Conservation (phyloP, 2,797 vertebrate species). For the Parotocinclus haroldoi region DNA sequence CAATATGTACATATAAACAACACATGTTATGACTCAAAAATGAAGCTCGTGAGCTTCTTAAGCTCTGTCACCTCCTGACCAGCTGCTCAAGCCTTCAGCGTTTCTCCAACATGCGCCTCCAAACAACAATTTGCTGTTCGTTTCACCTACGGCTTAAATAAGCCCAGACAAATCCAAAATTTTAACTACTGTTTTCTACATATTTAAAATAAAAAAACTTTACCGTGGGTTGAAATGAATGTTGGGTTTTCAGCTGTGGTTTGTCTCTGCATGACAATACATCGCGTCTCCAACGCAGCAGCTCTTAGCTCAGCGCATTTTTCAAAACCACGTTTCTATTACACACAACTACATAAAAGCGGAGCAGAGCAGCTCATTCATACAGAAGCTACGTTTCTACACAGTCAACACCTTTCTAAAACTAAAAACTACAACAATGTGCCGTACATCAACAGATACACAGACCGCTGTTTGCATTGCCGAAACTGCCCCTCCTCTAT, state of each 20-base stretch:
- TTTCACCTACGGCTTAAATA: not conserved
- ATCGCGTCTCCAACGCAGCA: constrained; percentile 21
- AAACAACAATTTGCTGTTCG: not conserved
- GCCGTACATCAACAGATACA: constrained; percentile 16
- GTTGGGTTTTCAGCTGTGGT: constrained; percentile 12
- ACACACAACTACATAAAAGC: not conserved
- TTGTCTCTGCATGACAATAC: constrained; percentile 22
- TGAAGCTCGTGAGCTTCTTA: too few relatives aligned
- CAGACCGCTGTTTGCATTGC: constrained; percentile 27
- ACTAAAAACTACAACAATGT: too few relatives aligned
- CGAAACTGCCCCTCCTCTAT: constrained; percentile 34
- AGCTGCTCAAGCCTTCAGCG: constrained; percentile 10
- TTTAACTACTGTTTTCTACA: too few relatives aligned
- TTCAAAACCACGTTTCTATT: too few relatives aligned
- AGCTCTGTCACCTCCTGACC: too few relatives aligned
- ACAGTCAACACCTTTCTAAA: too few relatives aligned
- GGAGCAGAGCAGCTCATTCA: not conserved
- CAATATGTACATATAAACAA: too few relatives aligned
- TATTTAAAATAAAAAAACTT: constrained; percentile 40
- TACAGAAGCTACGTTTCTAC: too few relatives aligned
- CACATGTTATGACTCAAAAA: too few relatives aligned
- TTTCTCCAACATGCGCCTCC: not conserved
- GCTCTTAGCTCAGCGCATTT: constrained; percentile 15
- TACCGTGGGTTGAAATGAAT: constrained; percentile 31
- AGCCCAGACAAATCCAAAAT: not conserved